phyloP scores from a whole-genome alignment of 2,113 vertebrate genomes.

The Hippocampus zosterae region DNA sequence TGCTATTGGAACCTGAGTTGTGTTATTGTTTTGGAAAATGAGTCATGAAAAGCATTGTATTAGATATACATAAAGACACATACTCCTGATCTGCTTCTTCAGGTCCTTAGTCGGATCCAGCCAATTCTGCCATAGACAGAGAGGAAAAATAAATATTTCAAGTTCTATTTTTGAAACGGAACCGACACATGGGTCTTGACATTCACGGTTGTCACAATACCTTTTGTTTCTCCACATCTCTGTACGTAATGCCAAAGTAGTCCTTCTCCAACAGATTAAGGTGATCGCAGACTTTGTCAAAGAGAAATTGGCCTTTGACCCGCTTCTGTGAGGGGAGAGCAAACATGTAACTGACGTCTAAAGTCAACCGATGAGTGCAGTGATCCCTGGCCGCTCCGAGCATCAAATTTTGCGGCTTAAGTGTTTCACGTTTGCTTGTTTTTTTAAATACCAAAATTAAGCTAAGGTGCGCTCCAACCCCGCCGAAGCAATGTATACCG shows the following conservation, averaged over 20 bases:
- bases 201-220: slow-evolving; percentile 57
- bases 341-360: slow-evolving; percentile 6
- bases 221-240: slow-evolving; percentile 93
- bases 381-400: too few species aligned
- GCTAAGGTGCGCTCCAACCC: too few species aligned
- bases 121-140: slow-evolving; percentile 85
- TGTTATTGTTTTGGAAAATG: background rate
- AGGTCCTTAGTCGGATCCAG: slow-evolving; percentile 92
- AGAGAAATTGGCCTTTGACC: slow-evolving; percentile 84
- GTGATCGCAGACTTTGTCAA: slow-evolving; percentile 93
- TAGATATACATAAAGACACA: slow-evolving; percentile 48
- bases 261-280: slow-evolving; percentile 96
- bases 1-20: background rate
- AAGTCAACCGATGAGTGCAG: background rate
- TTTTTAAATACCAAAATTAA: too few species aligned
- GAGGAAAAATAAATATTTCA: background rate
- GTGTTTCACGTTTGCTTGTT: too few species aligned
- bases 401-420: too few species aligned
- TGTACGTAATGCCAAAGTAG: slow-evolving; percentile 90
- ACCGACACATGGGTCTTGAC: background rate
- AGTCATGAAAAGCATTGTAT: background rate
- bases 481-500: too few species aligned
- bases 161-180: background rate
- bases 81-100: slow-evolving; percentile 96
- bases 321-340: slow-evolving; percentile 77